Evolutionary conservation across 2,113 vertebrate species (phyloP).

Genomic region (Himantopus leucocephalus): DNA sequence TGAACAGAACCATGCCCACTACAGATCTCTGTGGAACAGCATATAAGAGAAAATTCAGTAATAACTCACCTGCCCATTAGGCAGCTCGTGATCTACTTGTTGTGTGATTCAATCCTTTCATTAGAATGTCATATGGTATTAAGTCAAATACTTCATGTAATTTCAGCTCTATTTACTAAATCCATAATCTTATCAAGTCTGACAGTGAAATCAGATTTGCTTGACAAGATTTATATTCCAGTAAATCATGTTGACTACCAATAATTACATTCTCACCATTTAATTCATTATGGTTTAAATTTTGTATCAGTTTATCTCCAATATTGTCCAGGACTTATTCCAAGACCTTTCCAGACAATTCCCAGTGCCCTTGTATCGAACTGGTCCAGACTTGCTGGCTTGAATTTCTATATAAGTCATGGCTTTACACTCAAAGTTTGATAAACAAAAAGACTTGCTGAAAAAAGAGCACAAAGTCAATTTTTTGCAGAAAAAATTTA

Average conservation of each 20-base stretch:
- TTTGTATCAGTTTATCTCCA: background rate
- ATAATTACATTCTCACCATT: background rate
- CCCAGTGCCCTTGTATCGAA: background rate
- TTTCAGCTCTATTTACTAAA: conserved; percentile 18
- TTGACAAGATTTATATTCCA: background rate
- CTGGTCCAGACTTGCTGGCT: background rate
- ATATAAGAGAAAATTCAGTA: background rate
- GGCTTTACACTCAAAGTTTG: background rate
- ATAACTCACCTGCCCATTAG: background rate
- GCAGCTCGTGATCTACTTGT: background rate
- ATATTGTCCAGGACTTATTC: background rate
- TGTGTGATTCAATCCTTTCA: background rate
- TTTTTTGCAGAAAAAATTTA: background rate
- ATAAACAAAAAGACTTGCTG: background rate
- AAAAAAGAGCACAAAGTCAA: background rate
- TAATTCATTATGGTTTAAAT: background rate
- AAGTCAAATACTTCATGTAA: background rate
- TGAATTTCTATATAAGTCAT: background rate
- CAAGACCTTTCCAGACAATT: background rate
- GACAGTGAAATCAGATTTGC: background rate
- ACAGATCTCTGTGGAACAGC: background rate
- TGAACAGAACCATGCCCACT: background rate
- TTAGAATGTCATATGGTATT: background rate
- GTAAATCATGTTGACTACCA: background rate
- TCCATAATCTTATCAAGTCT: background rate